phyloP scores from a whole-genome alignment of 2,797 vertebrate species.

The Peromyscus nudipes region DNA sequence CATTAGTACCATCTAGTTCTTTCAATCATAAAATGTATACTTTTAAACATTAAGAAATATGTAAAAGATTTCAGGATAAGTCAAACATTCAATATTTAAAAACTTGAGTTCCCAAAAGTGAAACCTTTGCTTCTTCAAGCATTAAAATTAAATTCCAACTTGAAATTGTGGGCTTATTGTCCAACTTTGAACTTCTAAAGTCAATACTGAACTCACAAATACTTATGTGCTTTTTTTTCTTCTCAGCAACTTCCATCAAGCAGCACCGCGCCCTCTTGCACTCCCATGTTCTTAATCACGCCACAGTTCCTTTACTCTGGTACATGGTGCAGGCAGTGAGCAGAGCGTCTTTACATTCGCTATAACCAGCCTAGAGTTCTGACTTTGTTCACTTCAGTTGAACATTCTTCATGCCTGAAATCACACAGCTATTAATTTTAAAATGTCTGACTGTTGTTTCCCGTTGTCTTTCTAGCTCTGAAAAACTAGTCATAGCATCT shows the following conservation, averaged over 20 bases:
- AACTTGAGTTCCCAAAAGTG: constrained; percentile 5
- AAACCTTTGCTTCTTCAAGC: not conserved
- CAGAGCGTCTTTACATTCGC: not conserved
- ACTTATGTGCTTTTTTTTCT: constrained; percentile 17
- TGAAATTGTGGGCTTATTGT: not conserved
- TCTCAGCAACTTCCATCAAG: not conserved
- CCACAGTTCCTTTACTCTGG: not conserved
- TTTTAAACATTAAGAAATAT: not conserved
- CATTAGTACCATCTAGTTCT: not conserved
- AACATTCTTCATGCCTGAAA: constrained; percentile 4
- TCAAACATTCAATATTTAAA: not conserved
- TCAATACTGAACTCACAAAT: not conserved
- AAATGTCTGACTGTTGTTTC: not conserved
- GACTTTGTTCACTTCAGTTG: constrained; percentile 26
- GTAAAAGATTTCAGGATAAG: not conserved
- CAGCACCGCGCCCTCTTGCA: not conserved
- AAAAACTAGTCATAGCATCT: not conserved
- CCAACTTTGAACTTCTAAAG: not conserved
- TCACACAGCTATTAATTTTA: not conserved
- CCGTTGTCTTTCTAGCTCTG: not conserved
- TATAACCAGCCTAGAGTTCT: not conserved
- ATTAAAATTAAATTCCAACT: not conserved
- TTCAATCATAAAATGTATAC: not conserved
- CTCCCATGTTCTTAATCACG: not conserved
- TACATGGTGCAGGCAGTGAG: not conserved